A percentile compares a stretch with the other conserved stretches of the same genome.
Conservation (phyloP, 2,113 vertebrate genomes). For the Probosciger aterrimus region DNA sequence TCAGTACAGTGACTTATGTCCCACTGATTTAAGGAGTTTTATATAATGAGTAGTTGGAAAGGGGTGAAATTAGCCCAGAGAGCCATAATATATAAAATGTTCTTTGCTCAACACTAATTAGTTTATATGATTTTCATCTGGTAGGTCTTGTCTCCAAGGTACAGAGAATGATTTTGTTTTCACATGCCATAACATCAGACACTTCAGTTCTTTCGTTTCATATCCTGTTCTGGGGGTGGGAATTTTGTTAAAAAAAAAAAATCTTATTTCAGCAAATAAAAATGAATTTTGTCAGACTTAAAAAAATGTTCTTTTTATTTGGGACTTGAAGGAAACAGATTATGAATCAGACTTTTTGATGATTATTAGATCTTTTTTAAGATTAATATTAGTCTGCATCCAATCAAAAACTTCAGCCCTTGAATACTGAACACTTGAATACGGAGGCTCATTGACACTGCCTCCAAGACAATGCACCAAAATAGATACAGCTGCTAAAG, state of each 20-base stretch:
- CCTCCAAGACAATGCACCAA: slow-evolving; percentile 47
- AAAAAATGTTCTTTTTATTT: background rate
- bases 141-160: slow-evolving; percentile 46
- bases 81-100: slow-evolving; percentile 5
- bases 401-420: slow-evolving; percentile 25
- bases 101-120: slow-evolving; percentile 50
- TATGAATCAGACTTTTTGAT: slow-evolving; percentile 25
- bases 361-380: background rate
- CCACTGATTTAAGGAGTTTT: slow-evolving; percentile 37
- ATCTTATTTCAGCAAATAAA: background rate
- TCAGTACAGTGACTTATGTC: slow-evolving; percentile 12
- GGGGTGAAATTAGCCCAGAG: slow-evolving; percentile 39
- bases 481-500: slow-evolving; percentile 49
- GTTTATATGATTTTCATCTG: slow-evolving; percentile 47
- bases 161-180: slow-evolving; percentile 18
- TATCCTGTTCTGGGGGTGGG: background rate
- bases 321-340: background rate
- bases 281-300: background rate
- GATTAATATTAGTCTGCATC: slow-evolving; percentile 34
- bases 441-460: background rate
- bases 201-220: background rate
- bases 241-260: background rate
- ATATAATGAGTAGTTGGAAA: slow-evolving; percentile 1
- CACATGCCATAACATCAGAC: slow-evolving; percentile 1
- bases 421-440: slow-evolving; percentile 28